A percentile compares a stretch with the other conserved stretches of the same genome.
Conservation (phyloP, 2,888 invertebrate species). For the Lacanobia oleracea region DNA sequence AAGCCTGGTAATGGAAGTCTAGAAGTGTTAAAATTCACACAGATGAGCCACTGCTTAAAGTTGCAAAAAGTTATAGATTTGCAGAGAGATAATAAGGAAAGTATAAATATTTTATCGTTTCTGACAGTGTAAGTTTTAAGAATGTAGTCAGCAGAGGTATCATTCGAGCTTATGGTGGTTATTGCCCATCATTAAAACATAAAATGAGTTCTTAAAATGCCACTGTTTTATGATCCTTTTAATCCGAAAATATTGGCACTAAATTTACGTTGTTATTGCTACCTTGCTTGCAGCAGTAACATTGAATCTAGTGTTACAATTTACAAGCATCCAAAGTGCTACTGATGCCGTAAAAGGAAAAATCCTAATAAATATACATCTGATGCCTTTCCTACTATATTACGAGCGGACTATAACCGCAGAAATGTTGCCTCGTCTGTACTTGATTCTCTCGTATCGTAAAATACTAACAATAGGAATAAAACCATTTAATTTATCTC, state of each 20-base stretch:
- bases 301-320: slow-evolving; percentile 35
- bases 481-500: slow-evolving; percentile 77
- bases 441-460: slow-evolving; percentile 68
- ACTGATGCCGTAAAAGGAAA: slow-evolving; percentile 54
- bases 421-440: slow-evolving; percentile 51
- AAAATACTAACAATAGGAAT: slow-evolving; percentile 76
- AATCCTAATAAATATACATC: slow-evolving; percentile 47
- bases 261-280: slow-evolving; percentile 6
- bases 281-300: slow-evolving; percentile 9
- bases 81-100: background rate
- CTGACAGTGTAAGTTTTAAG: background rate
- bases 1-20: slow-evolving; percentile 47
- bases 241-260: slow-evolving; percentile 11
- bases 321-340: slow-evolving; percentile 33
- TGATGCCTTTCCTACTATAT: slow-evolving; percentile 38
- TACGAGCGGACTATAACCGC: slow-evolving; percentile 47
- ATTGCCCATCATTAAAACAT: too few relatives aligned
- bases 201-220: background rate
- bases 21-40: slow-evolving; percentile 17
- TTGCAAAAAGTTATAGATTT: slow-evolving; percentile 6
- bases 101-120: slow-evolving; percentile 1
- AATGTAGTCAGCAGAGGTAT: background rate
- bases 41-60: background rate
- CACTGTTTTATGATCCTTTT: background rate
- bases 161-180: background rate